phyloP scores from a whole-genome alignment of 1,140 invertebrate species.

The Trichogramma pretiosum region DNA sequence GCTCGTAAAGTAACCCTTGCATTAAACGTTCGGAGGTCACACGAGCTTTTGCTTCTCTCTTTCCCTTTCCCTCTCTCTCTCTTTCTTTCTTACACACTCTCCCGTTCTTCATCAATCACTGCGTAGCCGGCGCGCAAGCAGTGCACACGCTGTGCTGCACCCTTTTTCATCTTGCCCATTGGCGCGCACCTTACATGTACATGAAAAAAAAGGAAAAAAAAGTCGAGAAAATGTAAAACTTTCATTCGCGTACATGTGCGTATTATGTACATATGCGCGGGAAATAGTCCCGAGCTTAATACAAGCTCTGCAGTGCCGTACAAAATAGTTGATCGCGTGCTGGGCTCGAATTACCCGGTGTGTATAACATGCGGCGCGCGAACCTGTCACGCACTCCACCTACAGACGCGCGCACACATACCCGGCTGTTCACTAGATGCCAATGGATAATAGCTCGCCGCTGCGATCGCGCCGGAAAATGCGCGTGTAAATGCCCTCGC shows the following conservation, averaged over 20 bases:
- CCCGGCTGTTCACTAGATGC: constrained; percentile 7
- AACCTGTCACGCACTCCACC: not conserved
- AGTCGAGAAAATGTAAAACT: no score
- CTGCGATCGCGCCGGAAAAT: constrained; percentile 9
- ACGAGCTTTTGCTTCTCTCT: no score
- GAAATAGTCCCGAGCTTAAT: not conserved
- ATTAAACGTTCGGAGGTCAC: no score
- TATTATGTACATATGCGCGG: not conserved
- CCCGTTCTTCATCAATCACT: no score
- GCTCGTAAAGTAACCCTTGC: no score
- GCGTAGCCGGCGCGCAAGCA: no score
- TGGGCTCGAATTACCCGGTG: constrained; percentile 10
- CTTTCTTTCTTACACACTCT: no score
- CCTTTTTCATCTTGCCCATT: no score
- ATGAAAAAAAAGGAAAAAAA: not conserved
- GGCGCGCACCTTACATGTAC: no score
- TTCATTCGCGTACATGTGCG: not conserved
- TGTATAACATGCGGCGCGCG: no score
- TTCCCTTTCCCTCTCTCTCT: no score
- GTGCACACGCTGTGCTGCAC: no score
- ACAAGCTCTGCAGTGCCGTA: not conserved
- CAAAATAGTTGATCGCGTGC: constrained; percentile 9
- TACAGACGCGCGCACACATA: not conserved
- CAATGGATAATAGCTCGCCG: constrained; percentile 13
- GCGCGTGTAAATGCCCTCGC: constrained; percentile 9